Base-by-base conservation (phyloP, 1,140 invertebrate genomes). In the Frieseomelitta varia region DNA sequence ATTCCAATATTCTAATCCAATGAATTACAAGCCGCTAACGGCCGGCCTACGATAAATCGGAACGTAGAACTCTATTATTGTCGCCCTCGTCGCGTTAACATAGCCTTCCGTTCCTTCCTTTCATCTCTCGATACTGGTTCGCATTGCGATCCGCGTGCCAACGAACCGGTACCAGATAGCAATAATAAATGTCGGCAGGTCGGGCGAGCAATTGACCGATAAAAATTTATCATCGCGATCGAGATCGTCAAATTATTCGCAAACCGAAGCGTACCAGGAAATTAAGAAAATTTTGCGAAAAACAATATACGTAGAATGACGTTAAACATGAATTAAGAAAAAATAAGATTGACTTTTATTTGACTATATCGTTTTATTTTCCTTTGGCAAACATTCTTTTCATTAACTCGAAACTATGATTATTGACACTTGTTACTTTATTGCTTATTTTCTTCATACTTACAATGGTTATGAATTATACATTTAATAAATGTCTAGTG, bases 41-140 rank as follows among this genome's bases (percentile, higher is more conserved):
- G n/a, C 4, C 27, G 15, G 47, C 27, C 51, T 55, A 30, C 72
- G 14, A 65, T 55, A 74, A 74, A 74, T 74, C 72, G 72, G 21
- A 74, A 55, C 51, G 72, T 27, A 74, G 51, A 74, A 74, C 72
- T 74, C 72, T 74, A 74, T 74, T 74, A 74, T 74, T 74, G 72
- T 74, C 72, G 51, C 51, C 72, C 27, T 51, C 27, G 72, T 55
- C 72, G 34, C 72, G n/a, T 55, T 55, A 74, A 55, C 72, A 74
- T 55, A 74, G 72, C 51, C 72, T 74, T 74, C 72, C 51, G 72
- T 74, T 74, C 72, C 51, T 74, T 74, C 27, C 72, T 55, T 55
- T 55, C 72, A 27, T 74, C 47, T 74, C 47, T 55, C 47, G 72
- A 74, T 74, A 74, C 51, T 55, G 72, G 72, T 55, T 55, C 47